Conservation (phyloP, 1,140 invertebrate species). For the Drosophila biarmipes region DNA sequence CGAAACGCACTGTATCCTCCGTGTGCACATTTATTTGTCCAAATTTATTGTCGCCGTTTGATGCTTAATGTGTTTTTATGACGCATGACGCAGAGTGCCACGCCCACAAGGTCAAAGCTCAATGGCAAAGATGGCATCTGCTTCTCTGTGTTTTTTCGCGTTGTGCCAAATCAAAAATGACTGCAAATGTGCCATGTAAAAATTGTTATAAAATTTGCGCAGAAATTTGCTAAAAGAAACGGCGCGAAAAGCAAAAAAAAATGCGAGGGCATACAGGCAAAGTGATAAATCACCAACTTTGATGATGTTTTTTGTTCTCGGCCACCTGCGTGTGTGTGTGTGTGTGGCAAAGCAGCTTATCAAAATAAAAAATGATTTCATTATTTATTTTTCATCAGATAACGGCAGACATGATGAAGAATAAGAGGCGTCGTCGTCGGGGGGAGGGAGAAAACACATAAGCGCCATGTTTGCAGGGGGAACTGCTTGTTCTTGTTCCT, state of each 20-base stretch:
- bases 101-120: slow-evolving; percentile 70
- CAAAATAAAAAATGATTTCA: slow-evolving; percentile 83
- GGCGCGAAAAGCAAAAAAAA: slow-evolving; percentile 21
- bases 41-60: slow-evolving; percentile 79
- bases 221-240: slow-evolving; percentile 56
- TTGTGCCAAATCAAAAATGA: slow-evolving; percentile 72
- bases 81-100: slow-evolving; percentile 63
- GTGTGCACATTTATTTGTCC: slow-evolving; percentile 65
- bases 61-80: slow-evolving; percentile 78
- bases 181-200: slow-evolving; percentile 78
- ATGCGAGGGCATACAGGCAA: slow-evolving; percentile 9
- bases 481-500: background rate
- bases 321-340: slow-evolving; percentile 6
- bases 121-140: slow-evolving; percentile 65
- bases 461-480: slow-evolving; percentile 53
- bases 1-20: slow-evolving; percentile 16
- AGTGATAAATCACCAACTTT: slow-evolving; percentile 80
- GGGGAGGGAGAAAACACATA: slow-evolving; percentile 1
- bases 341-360: slow-evolving; percentile 73
- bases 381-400: slow-evolving; percentile 82
- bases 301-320: slow-evolving; percentile 65
- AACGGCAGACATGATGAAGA: slow-evolving; percentile 51
- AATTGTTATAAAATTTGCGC: slow-evolving; percentile 75
- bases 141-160: slow-evolving; percentile 17
- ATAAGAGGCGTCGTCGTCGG: slow-evolving; percentile 1